Conservation (phyloP, 92 coral and sea anemone genomes). For the Palythoa grandis region DNA sequence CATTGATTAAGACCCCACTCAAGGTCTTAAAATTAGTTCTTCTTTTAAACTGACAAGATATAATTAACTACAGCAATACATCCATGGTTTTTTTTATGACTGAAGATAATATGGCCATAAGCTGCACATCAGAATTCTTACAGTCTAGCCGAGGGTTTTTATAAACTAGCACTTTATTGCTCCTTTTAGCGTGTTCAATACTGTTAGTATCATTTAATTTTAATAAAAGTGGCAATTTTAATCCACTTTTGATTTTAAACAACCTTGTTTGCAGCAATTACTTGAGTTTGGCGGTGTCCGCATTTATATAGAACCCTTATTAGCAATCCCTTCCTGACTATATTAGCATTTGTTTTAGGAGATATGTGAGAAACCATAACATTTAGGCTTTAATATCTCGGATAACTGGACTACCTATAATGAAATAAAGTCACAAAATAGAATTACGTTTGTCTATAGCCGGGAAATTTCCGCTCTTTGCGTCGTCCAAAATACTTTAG, state of each 20-base stretch:
- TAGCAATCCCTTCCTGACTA: not conserved
- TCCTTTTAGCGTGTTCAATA: not conserved
- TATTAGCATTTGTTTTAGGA: not conserved
- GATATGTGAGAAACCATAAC: not conserved
- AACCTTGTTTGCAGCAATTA: not conserved
- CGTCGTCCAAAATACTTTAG: not conserved
- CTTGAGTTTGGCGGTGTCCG: not conserved
- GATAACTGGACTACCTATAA: not conserved
- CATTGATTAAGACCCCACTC: not conserved
- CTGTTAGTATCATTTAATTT: not conserved
- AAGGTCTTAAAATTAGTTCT: not conserved
- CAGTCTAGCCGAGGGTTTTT: not conserved
- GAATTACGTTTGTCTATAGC: not conserved
- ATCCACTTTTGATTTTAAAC: not conserved
- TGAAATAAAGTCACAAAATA: not conserved
- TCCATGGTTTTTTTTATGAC: not conserved
- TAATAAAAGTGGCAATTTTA: not conserved
- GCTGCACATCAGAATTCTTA: too few species aligned
- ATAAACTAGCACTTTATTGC: not conserved
- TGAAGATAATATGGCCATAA: too few species aligned
- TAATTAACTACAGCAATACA: not conserved
- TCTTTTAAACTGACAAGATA: not conserved
- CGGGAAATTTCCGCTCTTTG: not conserved
- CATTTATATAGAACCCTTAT: not conserved
- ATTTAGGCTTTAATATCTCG: not conserved